Conservation (phyloP, 2,113 vertebrate genomes). For the Microtus ochrogaster region DNA sequence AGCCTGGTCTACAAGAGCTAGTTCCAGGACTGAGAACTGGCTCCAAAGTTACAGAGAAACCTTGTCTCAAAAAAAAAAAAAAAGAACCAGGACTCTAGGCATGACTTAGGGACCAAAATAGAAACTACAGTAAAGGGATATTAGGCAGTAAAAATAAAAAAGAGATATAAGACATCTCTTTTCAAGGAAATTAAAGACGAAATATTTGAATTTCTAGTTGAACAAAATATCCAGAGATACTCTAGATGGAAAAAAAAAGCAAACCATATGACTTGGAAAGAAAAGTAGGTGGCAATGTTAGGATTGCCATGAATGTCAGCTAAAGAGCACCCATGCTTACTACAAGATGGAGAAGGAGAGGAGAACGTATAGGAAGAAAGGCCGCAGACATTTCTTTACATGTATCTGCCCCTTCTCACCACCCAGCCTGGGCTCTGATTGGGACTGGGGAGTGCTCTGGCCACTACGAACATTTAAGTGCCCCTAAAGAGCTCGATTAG, state of each 20-base stretch:
- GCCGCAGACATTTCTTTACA: background rate
- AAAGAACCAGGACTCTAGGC: background rate
- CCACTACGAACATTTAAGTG: background rate
- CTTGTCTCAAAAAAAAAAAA: no score
- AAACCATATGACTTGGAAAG: background rate
- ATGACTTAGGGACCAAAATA: background rate
- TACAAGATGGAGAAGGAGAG: no score
- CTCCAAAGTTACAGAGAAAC: no score
- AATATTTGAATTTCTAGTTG: background rate
- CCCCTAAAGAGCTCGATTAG: background rate
- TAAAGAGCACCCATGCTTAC: background rate
- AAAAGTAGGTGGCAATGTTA: background rate
- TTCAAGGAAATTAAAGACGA: background rate
- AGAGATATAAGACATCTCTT: background rate
- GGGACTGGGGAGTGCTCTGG: background rate
- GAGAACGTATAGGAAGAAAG: background rate
- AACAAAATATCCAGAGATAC: slow-evolving; percentile 40
- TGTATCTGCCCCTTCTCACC: background rate
- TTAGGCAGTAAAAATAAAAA: background rate
- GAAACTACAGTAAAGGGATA: background rate
- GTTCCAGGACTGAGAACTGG: no score
- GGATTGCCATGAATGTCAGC: background rate
- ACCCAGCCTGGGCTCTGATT: background rate
- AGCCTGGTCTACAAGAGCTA: no score
- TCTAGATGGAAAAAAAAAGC: background rate